Percentiles rank a stretch among this genome's conserved stretches.
Conservation (phyloP, 2,113 vertebrate genomes). For the Paramisgurnus dabryanus region DNA sequence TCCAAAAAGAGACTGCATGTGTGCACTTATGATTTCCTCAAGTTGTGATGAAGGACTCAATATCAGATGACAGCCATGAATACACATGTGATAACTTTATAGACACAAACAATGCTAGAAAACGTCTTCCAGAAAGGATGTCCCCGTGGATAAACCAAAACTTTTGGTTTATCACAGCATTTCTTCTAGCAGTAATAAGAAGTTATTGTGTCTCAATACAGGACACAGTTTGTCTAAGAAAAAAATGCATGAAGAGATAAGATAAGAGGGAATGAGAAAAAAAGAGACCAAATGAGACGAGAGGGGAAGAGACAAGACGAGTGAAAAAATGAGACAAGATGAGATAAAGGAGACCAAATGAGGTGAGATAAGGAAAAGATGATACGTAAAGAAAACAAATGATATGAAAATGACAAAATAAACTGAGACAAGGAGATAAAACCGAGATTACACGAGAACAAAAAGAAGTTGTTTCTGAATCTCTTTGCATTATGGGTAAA, state of each 20-base stretch:
- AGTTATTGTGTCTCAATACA: not conserved
- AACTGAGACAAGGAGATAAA: not conserved
- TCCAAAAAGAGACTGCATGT: slow-evolving; percentile 2
- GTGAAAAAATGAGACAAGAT: not conserved
- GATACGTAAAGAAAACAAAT: too few relatives aligned
- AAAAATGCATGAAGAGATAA: not conserved
- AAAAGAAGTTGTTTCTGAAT: too few relatives aligned
- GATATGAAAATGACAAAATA: slow-evolving; percentile 54
- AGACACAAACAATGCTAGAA: not conserved
- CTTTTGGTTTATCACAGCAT: not conserved
- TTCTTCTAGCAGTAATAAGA: not conserved
- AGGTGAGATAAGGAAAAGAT: too few relatives aligned
- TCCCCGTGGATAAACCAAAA: slow-evolving; percentile 28
- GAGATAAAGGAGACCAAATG: not conserved
- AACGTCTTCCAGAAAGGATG: slow-evolving; percentile 56
- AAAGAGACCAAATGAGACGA: not conserved
- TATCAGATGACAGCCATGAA: slow-evolving; percentile 13
- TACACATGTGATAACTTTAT: slow-evolving; percentile 7
- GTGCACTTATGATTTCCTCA: slow-evolving; percentile 15
- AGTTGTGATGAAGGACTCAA: not conserved
- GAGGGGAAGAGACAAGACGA: not conserved
- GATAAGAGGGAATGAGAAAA: not conserved
- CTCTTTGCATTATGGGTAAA: too few relatives aligned
- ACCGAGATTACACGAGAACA: not conserved
- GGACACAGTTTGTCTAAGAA: not conserved